Conservation (phyloP, 2,797 vertebrate species). For the Cephalopachus bancanus region DNA sequence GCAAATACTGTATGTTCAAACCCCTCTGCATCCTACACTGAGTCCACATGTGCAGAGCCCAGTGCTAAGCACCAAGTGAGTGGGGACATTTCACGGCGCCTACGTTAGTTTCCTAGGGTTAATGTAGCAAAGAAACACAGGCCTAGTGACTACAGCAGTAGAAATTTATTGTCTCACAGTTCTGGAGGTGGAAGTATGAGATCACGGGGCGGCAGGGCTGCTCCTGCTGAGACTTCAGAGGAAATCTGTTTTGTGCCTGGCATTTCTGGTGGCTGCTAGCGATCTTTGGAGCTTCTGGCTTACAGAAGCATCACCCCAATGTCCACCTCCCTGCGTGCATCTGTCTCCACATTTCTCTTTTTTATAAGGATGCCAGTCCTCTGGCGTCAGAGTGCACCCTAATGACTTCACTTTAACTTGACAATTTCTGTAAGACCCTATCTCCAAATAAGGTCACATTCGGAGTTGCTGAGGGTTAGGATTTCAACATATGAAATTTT, state of each 20-base stretch:
- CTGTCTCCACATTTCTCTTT: neutral
- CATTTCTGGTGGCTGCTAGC: neutral
- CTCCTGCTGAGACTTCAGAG: neutral
- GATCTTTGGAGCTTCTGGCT: neutral
- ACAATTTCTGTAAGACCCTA: neutral
- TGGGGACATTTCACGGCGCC: rapidly evolving
- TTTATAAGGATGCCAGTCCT: neutral
- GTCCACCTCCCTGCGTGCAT: neutral
- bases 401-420: neutral
- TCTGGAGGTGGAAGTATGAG: neutral
- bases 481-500: neutral
- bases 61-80: rapidly evolving
- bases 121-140: rapidly evolving
- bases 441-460: neutral
- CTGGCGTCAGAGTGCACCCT: rapidly evolving
- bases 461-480: neutral
- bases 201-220: rapidly evolving
- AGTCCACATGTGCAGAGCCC: rapidly evolving
- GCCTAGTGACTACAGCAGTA: rapidly evolving
- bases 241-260: rapidly evolving
- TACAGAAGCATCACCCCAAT: rapidly evolving
- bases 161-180: too few relatives aligned
- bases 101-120: rapidly evolving
- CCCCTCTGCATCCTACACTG: rapidly evolving
- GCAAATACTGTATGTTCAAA: rapidly evolving